phyloP scores from a whole-genome alignment of 1,140 invertebrate genomes.

The Heliothis virescens region DNA sequence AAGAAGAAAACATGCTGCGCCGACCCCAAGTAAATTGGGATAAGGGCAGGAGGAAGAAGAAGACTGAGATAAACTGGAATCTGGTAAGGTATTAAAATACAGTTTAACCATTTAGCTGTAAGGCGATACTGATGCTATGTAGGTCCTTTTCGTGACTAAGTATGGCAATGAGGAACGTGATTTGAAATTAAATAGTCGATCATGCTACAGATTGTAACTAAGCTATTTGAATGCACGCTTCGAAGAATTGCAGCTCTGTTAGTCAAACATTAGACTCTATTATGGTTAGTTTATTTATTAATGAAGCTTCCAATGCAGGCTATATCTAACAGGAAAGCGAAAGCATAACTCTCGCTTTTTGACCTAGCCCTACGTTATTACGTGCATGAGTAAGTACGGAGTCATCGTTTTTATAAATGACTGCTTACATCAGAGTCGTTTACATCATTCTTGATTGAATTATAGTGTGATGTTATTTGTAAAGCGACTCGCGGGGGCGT shows the following conservation, averaged over 20 bases:
- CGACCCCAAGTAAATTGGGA: no score
- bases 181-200: conserved; percentile 31
- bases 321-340: neutral
- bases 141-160: neutral
- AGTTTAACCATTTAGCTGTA: neutral
- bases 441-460: conserved; percentile 58
- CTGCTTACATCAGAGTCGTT: conserved; percentile 43
- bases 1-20: no score
- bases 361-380: conserved; percentile 12
- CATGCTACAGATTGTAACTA: conserved; percentile 1
- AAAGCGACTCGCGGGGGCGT: conserved; percentile 61
- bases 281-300: conserved; percentile 9
- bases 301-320: conserved; percentile 12
- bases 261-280: conserved; percentile 12
- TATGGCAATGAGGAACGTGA: conserved; percentile 29
- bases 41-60: no score
- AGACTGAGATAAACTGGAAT: no score
- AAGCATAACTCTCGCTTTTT: conserved; percentile 22
- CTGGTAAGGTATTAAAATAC: no score
- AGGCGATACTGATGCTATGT: neutral
- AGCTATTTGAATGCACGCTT: conserved; percentile 34
- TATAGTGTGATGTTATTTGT: conserved; percentile 52
- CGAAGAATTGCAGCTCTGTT: conserved; percentile 36
- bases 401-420: conserved; percentile 21
- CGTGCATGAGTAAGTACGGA: neutral